Base-by-base conservation (phyloP, 1,140 invertebrate genomes). In the Euglossa dilemma region DNA sequence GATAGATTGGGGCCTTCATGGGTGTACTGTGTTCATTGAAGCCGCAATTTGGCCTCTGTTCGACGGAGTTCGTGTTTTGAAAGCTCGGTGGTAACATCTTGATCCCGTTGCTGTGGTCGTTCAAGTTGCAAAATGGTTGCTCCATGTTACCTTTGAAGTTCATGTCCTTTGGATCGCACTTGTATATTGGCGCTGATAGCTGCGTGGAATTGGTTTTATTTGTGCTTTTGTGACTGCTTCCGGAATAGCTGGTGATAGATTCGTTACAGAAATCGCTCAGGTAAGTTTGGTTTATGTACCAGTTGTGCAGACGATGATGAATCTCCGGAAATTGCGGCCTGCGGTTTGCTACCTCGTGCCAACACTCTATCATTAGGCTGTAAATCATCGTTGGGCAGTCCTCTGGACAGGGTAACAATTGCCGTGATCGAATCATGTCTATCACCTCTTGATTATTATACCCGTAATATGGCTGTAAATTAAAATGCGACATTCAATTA, bases 361-460 rank as follows among this genome's bases (percentile, higher is more conserved):
- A 99, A 90, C 99, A 99, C 93, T 99, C 98, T 56, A 99, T 97
- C 98, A 99, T 99, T 57, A 99, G 95, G 4, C 97, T 96, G 92
- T 99, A 99, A 88, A 99, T 97, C 81, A 97, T 96, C 9, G 97
- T 96, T 0, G 98, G 98, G 93, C 99, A 99, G 64, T 97, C 97
- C 80, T 98, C 97, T 0, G 99, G 99, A 91, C 98, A 98, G 0
- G 98, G 97, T 52, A 99, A 94, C n/a, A 99, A 94, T 93, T 99
- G 98, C 23, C 98, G 96, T 2, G 97, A 97, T 6, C 98, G 96
- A 57, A 99, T 98, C 97, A 99, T 98, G 88, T 99, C 97, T 89
- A 99, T 99, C 0, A 99, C 99, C 94, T 99, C 99, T 93, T 99
- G 98, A 93, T 99, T 99, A 87, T 97, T 98, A 92, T 98, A 98